These are phyloP conservation scores for Melanostoma scalare DNA, from an alignment of 2,888 invertebrate species.

Conservation along the genomic window DNA sequence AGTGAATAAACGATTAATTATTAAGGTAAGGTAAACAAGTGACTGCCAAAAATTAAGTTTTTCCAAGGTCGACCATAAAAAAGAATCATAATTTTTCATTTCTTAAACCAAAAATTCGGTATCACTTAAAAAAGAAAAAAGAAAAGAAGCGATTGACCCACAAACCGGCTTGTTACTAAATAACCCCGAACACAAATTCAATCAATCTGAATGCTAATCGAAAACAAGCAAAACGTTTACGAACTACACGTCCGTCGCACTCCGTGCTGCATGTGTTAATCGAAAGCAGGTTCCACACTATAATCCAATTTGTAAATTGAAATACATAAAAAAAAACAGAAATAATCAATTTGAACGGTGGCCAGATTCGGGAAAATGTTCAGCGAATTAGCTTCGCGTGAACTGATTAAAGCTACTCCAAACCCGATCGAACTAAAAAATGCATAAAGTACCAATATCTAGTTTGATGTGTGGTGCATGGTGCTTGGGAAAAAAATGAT, in stretches of 20 bases:
- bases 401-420: constrained; percentile 7
- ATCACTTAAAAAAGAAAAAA: too few species aligned
- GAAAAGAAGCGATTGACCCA: constrained; percentile 1
- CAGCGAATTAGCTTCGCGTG: constrained; percentile 19
- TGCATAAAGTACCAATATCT: constrained; percentile 23
- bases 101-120: too few species aligned
- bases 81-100: too few species aligned
- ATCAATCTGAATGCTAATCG: constrained; percentile 45
- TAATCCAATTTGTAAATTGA: constrained; percentile 41
- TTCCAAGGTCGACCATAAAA: too few species aligned
- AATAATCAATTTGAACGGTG: constrained; percentile 35
- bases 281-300: constrained; percentile 40
- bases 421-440: constrained; percentile 23
- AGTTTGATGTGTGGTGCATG: constrained; percentile 37
- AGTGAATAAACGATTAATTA: too few species aligned
- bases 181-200: constrained; percentile 14
- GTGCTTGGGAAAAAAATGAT: constrained; percentile 38
- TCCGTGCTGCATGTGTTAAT: constrained; percentile 23
- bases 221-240: constrained; percentile 50
- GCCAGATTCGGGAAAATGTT: neutral
- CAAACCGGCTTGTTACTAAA: constrained; percentile 14
- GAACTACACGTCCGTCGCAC: constrained; percentile 37
- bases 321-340: constrained; percentile 19
- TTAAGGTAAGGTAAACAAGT: too few species aligned
- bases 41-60: too few species aligned